phyloP scores from a whole-genome alignment of 2,888 invertebrate genomes.

The Galerucella calmariensis region DNA sequence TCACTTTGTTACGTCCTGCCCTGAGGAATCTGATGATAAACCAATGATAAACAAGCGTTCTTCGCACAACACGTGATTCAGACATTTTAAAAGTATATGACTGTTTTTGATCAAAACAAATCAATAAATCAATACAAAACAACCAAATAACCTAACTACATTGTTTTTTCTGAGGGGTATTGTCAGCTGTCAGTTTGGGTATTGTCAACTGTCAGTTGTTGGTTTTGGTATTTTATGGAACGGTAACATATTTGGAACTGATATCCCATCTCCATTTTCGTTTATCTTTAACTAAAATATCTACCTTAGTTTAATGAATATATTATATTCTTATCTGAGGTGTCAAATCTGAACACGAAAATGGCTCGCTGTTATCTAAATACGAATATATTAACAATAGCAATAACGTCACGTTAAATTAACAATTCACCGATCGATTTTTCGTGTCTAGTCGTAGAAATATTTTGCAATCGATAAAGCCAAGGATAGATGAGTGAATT shows the following conservation, averaged over 20 bases:
- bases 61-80: too few species aligned
- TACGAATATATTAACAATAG: constrained; percentile 4
- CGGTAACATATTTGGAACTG: neutral
- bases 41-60: too few species aligned
- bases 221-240: neutral
- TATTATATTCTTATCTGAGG: neutral
- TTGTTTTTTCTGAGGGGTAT: too few species aligned
- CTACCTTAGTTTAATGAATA: constrained; percentile 8
- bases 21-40: too few species aligned
- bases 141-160: too few species aligned
- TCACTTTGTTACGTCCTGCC: too few species aligned
- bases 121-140: too few species aligned
- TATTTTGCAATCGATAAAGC: neutral
- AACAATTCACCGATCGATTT: constrained; percentile 3
- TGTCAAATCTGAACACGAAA: constrained; percentile 10
- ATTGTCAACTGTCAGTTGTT: too few species aligned
- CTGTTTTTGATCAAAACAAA: too few species aligned
- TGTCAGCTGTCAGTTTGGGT: too few species aligned
- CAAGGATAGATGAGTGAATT: neutral
- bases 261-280: neutral
- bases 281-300: neutral
- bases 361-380: neutral
- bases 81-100: too few species aligned
- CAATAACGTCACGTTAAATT: constrained; percentile 5
- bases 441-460: neutral